These are phyloP conservation scores for Apogon talboti DNA, from an alignment of 2,797 vertebrate species.

Conservation along the genomic window DNA sequence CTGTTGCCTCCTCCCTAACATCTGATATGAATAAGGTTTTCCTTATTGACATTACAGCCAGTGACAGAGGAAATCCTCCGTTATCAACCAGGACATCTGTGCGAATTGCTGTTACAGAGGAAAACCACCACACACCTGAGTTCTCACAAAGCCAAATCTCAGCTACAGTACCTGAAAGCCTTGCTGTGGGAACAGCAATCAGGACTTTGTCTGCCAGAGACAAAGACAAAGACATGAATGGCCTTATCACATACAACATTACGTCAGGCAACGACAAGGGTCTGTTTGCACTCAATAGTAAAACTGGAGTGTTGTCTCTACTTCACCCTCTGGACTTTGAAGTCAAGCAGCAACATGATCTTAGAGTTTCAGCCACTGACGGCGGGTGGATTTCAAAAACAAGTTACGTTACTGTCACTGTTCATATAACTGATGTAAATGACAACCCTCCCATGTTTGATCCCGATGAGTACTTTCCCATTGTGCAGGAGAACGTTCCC, in stretches of 20 bases:
- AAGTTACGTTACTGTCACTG: slow-evolving; percentile 89
- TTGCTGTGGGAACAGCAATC: slow-evolving; percentile 89
- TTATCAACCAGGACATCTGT: slow-evolving; percentile 85
- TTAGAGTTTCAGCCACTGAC: slow-evolving; percentile 90
- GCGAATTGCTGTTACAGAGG: slow-evolving; percentile 92
- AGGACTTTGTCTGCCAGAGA: slow-evolving; percentile 93
- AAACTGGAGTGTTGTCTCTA: slow-evolving; percentile 89
- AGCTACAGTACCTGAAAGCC: slow-evolving; percentile 90
- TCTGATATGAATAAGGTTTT: slow-evolving; percentile 90
- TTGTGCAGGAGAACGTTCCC: slow-evolving; percentile 95
- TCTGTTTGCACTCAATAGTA: slow-evolving; percentile 90
- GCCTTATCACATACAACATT: slow-evolving; percentile 90
- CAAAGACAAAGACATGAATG: slow-evolving; percentile 95
- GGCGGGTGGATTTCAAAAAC: slow-evolving; percentile 95
- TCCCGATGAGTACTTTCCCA: slow-evolving; percentile 91
- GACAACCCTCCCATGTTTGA: slow-evolving; percentile 93
- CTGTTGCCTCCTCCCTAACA: slow-evolving; percentile 89
- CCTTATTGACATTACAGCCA: slow-evolving; percentile 87
- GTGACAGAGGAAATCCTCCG: slow-evolving; percentile 94
- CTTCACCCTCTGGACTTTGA: slow-evolving; percentile 92
- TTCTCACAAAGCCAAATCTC: slow-evolving; percentile 95
- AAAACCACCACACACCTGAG: slow-evolving; percentile 96
- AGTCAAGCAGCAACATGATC: slow-evolving; percentile 87
- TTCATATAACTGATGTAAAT: slow-evolving; percentile 92
- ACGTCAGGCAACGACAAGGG: slow-evolving; percentile 90